phyloP scores from a whole-genome alignment of 1,140 invertebrate species.

The Drosophila navojoa region DNA sequence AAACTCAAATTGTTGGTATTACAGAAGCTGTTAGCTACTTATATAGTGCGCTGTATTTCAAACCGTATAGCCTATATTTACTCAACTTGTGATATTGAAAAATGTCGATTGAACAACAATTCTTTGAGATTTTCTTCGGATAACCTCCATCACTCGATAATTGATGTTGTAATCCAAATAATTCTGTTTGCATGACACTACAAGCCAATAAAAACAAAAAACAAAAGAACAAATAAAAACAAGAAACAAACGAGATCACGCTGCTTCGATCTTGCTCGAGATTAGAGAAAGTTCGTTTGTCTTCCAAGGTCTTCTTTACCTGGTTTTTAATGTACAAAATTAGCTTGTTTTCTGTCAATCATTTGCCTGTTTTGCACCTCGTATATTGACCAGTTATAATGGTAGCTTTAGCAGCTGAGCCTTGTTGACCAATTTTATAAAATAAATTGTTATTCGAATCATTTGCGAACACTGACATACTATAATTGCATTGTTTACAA shows the following conservation, averaged over 20 bases:
- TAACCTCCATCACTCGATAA: background rate
- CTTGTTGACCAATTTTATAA: background rate
- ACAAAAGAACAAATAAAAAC: too few relatives aligned
- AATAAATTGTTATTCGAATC: background rate
- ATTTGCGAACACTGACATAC: background rate
- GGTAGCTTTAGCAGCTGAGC: background rate
- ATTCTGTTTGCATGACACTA: too few relatives aligned
- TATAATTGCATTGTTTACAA: background rate
- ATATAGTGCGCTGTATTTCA: conserved; percentile 38
- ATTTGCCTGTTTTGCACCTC: too few relatives aligned
- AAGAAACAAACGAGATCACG: too few relatives aligned
- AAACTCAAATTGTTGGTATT: conserved; percentile 13
- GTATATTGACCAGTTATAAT: background rate
- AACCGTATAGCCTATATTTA: conserved; percentile 17
- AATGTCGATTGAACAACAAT: conserved; percentile 16
- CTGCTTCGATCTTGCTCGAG: too few relatives aligned
- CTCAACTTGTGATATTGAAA: conserved; percentile 33
- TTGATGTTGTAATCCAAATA: background rate
- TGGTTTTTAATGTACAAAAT: too few relatives aligned
- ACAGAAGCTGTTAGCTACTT: conserved; percentile 9
- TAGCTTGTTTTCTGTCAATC: too few relatives aligned
- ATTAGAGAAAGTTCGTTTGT: too few relatives aligned
- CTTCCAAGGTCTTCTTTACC: too few relatives aligned
- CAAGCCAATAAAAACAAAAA: too few relatives aligned
- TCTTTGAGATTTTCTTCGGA: background rate